Evolutionary conservation across 2,888 invertebrate genomes (phyloP), one percentile per base, ranked within the genome.

Genomic region (Phasia obesa): DNA sequence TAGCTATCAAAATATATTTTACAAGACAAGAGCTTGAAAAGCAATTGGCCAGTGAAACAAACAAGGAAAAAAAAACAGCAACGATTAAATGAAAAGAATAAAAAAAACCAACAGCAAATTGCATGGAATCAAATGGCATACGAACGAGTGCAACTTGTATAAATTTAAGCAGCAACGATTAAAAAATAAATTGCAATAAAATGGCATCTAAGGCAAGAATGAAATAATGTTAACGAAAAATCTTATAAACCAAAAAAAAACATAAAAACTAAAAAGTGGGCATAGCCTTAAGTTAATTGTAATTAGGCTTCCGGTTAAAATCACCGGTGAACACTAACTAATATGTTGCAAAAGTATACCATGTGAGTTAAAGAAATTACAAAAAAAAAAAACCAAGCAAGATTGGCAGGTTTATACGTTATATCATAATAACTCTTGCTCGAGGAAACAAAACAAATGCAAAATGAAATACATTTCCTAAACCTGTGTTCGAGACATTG

Each of bases 251-350:
- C 3, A 47, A 49, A 65, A 19, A 19, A 47, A 47, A 17, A 47
- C n/a, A 1, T 13, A 38, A 71, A 49, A 35, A 38, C 47, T 59
- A 27, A 74, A 84, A 83, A 80, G 84, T 83, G 83, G 83, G 83
- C 75, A 83, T 67, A 75, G 83, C 85, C 84, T 76, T 51, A 49
- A 75, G 84, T 75, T 84, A 85, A 84, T 84, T 84, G 83, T 84
- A 86, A 84, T 86, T 85, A 84, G 85, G 86, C 86, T 86, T 86
- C 86, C 84, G 85, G 86, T 85, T 84, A 81, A 84, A 85, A 71
- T 80, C 59, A 64, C 42, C 51, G 35, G 17, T 19, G 47, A 53
- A 21, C 49, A 49, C 47, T 67, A 27, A 31, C 55, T 62, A 51
- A 59, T 27, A 21, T 74, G 23, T 55, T 65, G 74, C 65, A 49